phyloP scores from a whole-genome alignment of 92 coral and sea anemone genomes.

The Parazoanthus darwini region DNA sequence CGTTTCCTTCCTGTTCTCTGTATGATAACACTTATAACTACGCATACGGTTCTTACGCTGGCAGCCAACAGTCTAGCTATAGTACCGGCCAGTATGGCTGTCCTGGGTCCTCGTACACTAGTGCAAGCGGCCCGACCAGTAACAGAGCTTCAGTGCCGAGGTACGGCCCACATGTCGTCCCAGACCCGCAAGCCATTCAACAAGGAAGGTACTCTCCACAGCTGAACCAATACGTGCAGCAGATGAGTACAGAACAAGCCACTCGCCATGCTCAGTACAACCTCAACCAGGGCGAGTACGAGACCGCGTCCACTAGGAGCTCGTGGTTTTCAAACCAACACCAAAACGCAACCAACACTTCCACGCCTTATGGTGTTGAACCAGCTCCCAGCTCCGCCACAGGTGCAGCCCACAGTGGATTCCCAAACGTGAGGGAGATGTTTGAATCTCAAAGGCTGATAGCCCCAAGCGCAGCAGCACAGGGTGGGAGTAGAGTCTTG shows the following conservation, averaged over 20 bases:
- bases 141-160: conserved; percentile 59
- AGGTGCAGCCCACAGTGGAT: conserved; percentile 54
- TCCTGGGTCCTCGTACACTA: conserved; percentile 57
- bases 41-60: conserved; percentile 71
- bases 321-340: conserved; percentile 67
- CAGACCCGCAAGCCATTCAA: conserved; percentile 41
- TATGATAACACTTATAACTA: conserved; percentile 69
- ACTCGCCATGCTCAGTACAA: conserved; percentile 59
- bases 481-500: conserved; percentile 50
- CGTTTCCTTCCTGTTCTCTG: conserved; percentile 81
- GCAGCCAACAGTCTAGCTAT: conserved; percentile 65
- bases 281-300: conserved; percentile 60
- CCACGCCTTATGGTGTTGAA: conserved; percentile 47
- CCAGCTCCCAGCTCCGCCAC: conserved; percentile 52
- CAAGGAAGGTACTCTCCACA: conserved; percentile 80
- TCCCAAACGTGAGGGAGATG: conserved; percentile 99
- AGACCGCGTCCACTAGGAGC: conserved; percentile 52
- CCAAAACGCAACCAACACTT: conserved; percentile 43
- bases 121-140: conserved; percentile 50
- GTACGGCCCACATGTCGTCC: conserved; percentile 61
- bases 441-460: conserved; percentile 95
- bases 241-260: conserved; percentile 59
- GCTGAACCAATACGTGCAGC: conserved; percentile 78
- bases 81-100: conserved; percentile 65
- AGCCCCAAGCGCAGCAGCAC: conserved; percentile 57